phyloP scores from a whole-genome alignment of 2,888 invertebrate species.

The Gymnosoma rotundatum region DNA sequence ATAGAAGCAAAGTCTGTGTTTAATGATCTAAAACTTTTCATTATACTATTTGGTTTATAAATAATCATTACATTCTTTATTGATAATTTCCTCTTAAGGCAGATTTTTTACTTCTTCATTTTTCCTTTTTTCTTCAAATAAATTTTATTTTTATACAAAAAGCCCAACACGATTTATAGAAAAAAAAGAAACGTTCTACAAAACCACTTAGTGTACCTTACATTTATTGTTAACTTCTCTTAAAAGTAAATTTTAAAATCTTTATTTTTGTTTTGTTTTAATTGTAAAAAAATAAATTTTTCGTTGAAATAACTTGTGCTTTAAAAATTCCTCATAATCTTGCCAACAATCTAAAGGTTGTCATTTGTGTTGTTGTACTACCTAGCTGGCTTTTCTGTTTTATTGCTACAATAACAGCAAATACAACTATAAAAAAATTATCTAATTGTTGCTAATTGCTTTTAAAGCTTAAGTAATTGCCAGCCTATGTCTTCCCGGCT shows the following conservation, averaged over 20 bases:
- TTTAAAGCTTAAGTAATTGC: slow-evolving; percentile 63
- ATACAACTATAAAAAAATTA: slow-evolving; percentile 47
- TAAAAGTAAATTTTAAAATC: slow-evolving; percentile 13
- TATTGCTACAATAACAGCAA: slow-evolving; percentile 28
- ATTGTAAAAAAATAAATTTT: slow-evolving; percentile 21
- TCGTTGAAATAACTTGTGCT: slow-evolving; percentile 9
- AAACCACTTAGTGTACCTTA: too few relatives aligned
- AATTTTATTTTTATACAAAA: too few relatives aligned
- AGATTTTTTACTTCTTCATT: too few relatives aligned
- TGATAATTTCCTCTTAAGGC: too few relatives aligned
- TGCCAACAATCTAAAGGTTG: slow-evolving; percentile 47
- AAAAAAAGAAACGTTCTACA: too few relatives aligned
- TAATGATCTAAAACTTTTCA: too few relatives aligned
- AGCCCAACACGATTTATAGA: too few relatives aligned
- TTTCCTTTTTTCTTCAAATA: too few relatives aligned
- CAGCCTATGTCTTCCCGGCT: slow-evolving; percentile 54
- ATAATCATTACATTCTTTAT: too few relatives aligned
- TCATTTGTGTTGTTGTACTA: slow-evolving; percentile 20
- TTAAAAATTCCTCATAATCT: slow-evolving; percentile 52
- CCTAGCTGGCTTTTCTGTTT: not conserved
- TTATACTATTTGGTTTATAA: too few relatives aligned
- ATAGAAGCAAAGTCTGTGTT: too few relatives aligned
- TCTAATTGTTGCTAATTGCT: slow-evolving; percentile 69
- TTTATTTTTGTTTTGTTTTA: not conserved
- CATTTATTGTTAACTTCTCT: not conserved